Percentiles rank a stretch among this genome's conserved stretches.
phyloP scores from a whole-genome alignment of 2,797 vertebrate genomes.

The Gallinago solitaria region DNA sequence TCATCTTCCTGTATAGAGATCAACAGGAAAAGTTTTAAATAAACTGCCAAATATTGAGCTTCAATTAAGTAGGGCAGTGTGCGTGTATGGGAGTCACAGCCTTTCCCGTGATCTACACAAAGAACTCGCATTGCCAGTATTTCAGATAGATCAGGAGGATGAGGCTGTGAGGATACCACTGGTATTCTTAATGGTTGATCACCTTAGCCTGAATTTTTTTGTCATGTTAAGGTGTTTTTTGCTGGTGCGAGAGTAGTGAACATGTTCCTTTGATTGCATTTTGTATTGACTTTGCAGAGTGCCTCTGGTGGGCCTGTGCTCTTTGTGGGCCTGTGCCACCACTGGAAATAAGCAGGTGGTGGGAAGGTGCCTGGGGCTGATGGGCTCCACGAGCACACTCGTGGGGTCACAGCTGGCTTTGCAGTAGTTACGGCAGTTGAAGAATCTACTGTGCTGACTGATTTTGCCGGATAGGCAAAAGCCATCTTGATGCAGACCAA shows the following conservation, averaged over 20 bases:
- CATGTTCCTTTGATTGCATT: background rate
- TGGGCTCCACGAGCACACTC: accelerated
- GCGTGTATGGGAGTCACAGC: background rate
- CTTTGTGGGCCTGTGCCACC: background rate
- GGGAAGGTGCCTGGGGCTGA: background rate
- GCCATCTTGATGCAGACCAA: background rate
- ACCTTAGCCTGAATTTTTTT: background rate
- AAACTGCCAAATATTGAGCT: background rate
- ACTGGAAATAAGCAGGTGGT: background rate
- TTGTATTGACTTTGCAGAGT: background rate
- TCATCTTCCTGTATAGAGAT: background rate
- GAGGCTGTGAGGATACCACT: background rate
- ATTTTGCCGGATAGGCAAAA: background rate
- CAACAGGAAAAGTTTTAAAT: background rate
- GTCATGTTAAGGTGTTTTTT: background rate
- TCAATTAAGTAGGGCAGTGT: background rate
- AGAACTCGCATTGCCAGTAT: background rate
- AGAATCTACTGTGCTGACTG: accelerated
- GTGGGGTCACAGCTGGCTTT: background rate
- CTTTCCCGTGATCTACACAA: accelerated
- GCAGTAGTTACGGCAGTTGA: background rate
- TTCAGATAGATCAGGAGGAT: background rate
- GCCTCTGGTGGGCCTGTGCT: too few species aligned
- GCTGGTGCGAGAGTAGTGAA: background rate
- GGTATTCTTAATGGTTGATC: background rate